These are phyloP conservation scores for Anastatus disparis DNA, from an alignment of 1,140 invertebrate species.

Conservation along the genomic window DNA sequence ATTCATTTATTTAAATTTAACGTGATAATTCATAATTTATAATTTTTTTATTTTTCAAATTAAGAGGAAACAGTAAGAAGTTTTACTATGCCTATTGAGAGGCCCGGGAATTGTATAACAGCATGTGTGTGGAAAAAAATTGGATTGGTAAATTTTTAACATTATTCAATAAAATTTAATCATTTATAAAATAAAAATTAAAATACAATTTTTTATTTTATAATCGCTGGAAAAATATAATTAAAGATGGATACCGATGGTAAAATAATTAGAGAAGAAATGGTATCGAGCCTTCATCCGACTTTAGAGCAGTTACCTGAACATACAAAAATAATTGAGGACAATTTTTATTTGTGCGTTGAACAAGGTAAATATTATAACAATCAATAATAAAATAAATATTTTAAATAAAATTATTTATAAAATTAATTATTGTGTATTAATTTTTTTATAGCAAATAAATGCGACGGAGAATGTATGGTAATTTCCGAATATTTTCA, in stretches of 20 bases:
- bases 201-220: too few species aligned
- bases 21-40: too few species aligned
- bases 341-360: slow-evolving; percentile 1
- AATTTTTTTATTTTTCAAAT: not conserved
- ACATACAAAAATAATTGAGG: not conserved
- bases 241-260: slow-evolving; percentile 4
- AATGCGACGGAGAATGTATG: not conserved
- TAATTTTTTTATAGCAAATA: slow-evolving; percentile 3
- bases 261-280: slow-evolving; percentile 13
- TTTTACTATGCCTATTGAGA: slow-evolving; percentile 6
- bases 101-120: slow-evolving; percentile 7
- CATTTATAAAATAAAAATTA: too few species aligned
- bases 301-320: not conserved
- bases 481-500: slow-evolving; percentile 14
- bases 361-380: not conserved
- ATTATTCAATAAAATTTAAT: not conserved
- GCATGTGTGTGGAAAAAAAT: slow-evolving; percentile 17
- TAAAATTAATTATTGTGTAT: too few species aligned
- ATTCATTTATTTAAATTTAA: not conserved
- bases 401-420: not conserved
- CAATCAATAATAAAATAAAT: not conserved
- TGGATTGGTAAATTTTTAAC: slow-evolving; percentile 6
- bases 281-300: not conserved
- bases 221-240: too few species aligned
- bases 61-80: slow-evolving; percentile 6